phyloP scores from a whole-genome alignment of 2,113 vertebrate genomes.

The Zosterops japonicus region DNA sequence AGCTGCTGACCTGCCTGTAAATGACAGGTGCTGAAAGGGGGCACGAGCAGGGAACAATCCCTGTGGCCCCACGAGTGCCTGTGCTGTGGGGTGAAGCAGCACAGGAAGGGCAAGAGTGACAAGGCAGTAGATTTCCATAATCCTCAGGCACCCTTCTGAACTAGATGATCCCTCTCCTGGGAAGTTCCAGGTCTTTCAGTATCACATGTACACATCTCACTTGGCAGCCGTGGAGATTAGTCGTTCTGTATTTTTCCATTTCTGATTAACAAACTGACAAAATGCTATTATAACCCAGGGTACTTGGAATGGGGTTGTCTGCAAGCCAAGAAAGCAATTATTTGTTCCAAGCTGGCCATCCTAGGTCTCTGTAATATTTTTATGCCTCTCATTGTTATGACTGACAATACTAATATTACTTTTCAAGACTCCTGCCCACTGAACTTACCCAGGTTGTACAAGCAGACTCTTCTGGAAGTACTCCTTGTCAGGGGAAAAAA shows the following conservation, averaged over 20 bases:
- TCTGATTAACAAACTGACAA: constrained; percentile 17
- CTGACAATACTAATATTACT: background rate
- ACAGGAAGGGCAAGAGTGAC: background rate
- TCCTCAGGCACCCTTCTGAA: background rate
- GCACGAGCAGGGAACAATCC: too few species aligned
- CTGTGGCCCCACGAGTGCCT: accelerated
- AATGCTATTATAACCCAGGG: background rate
- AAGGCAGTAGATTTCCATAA: background rate
- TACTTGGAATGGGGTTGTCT: background rate
- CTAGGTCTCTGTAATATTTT: background rate
- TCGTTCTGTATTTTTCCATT: constrained; percentile 47
- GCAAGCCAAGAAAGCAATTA: constrained; percentile 37
- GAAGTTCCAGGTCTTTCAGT: background rate
- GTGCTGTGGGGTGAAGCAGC: background rate
- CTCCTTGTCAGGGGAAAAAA: background rate
- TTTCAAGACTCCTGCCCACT: background rate
- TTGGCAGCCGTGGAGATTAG: background rate
- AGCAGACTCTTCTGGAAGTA: background rate
- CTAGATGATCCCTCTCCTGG: background rate
- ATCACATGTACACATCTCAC: constrained; percentile 1
- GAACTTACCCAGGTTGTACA: background rate
- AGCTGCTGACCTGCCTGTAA: background rate
- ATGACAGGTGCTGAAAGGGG: background rate
- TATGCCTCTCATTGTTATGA: background rate
- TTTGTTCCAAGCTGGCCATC: background rate